Conservation (phyloP, 2,888 invertebrate genomes). For the Chrysomela aeneicollis region DNA sequence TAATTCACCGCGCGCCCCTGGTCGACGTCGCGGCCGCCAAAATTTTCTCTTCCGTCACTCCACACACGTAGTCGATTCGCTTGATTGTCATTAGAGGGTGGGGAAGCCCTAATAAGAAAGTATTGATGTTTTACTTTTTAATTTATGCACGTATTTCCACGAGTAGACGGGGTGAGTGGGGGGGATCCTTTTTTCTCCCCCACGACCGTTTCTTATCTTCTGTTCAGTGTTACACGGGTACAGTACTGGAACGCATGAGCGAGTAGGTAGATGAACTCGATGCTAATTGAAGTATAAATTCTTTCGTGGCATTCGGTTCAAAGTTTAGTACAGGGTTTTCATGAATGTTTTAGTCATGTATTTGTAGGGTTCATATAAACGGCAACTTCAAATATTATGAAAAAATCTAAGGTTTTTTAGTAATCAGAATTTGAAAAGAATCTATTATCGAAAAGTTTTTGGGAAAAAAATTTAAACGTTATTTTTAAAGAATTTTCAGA, state of each 20-base stretch:
- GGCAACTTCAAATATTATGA: no score
- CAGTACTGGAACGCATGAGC: slow-evolving; percentile 3
- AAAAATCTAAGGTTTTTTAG: no score
- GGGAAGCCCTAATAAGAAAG: slow-evolving; percentile 58
- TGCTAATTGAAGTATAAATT: no score
- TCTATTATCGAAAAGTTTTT: no score
- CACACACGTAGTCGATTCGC: slow-evolving; percentile 49
- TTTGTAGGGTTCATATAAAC: no score
- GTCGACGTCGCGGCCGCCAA: slow-evolving; percentile 46
- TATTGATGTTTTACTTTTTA: slow-evolving; percentile 60
- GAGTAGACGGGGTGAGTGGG: slow-evolving; percentile 28
- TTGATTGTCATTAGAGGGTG: slow-evolving; percentile 58
- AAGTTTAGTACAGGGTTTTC: no score
- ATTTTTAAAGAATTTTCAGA: no score
- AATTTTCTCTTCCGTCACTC: slow-evolving; percentile 55
- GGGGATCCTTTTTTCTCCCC: slow-evolving; percentile 39
- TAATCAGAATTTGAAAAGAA: no score
- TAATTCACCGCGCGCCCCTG: slow-evolving; percentile 24
- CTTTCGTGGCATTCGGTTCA: no score
- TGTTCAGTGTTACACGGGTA: slow-evolving; percentile 32
- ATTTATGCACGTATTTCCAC: slow-evolving; percentile 58
- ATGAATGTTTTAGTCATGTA: no score
- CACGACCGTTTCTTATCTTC: slow-evolving; percentile 37
- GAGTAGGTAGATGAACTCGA: background rate
- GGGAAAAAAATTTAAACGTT: no score